Base-by-base conservation (phyloP, 2,797 vertebrate genomes). In the Pangasius macronema region DNA sequence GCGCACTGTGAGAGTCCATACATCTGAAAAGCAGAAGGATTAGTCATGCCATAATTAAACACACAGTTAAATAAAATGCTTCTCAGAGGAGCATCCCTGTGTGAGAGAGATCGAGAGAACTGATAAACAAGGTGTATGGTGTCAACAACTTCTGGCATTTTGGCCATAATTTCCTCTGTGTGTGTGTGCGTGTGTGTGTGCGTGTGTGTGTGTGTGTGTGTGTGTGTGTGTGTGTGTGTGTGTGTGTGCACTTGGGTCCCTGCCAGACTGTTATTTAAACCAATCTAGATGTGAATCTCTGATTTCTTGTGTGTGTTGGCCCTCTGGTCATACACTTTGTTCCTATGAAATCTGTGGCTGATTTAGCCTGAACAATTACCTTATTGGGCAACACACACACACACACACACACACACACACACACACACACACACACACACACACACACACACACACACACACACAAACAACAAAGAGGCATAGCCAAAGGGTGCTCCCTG, bases 281-380 rank as follows among this genome's bases (percentile, higher is more conserved):
- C 82, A 79, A 46, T 77, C 36, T 80, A 81, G 72, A 83, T 86
- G 79, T 73, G 57, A 83, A 51, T 83, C 81, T 87, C 51, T 89
- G 65, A 91, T 46, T 5, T 39, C 36, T 57, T 88, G 90, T 88
- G 83, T 39, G 68, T 76, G 82, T 82, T n/a, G 30, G 85, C 79
- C 75, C 81, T 87, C 72, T 83, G 83, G 87, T 82, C 57, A 91
- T 84, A 85, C 85, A 89, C 87, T 84, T 65, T 87, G 55, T 84
- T 89, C 73, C 84, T 68, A 85, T 83, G 70, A 91, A 91, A 92
- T 86, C 88, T 91, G 91, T 85, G 87, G 91, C 86, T 91, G 77
- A 90, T 92, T 91, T 80, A 24, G 77, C 55, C 33, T 80, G 33
- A 59, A 24, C 55, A 59, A 76, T 51, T 51, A 46, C 51, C 80